Evolutionary conservation across 2,797 vertebrate species (phyloP), one percentile per base, ranked within the genome.

Genomic region (Melanotaenia trifasciata): DNA sequence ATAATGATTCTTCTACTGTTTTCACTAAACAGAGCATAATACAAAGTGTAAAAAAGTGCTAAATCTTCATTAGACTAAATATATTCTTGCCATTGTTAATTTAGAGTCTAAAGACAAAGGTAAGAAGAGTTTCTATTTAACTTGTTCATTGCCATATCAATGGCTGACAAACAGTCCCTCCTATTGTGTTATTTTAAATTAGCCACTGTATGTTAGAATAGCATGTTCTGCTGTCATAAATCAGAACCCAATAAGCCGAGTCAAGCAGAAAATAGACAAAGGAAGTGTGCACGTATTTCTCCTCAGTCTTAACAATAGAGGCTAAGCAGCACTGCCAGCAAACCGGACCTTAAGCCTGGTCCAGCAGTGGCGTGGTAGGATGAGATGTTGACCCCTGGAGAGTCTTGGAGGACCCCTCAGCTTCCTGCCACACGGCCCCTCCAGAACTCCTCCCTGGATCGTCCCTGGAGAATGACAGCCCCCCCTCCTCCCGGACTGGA

Each of bases 251-350:
- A 89, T 88, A 86, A 92, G 84, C 73, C 79, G 75, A 81, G 78
- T 67, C 73, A 47, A 53, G 74, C 78, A 86, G 84, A 92, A 94
- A 93, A 93, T 89, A 93, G 88, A 91, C 80, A 75, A 58, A 91
- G 92, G 92, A 93, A 92, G 87, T 83, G 58, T 79, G 85, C 5
- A 14, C 70, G 56, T 75, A 33, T 83, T 88, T 89, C 79, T 89
- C 70, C 81, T 80, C 60, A 16, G 1, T 70, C 78, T 53, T 71
- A 93, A 95, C 95, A 95, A 95, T 95, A 77, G 90, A 75, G 38
- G 64, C 72, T 67, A 67, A 74, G 72, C 14, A 40, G 62, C 58
- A 30, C n/a, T n/a, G 72, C 78, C 76, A 38, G 66, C 59, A 57
- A 64, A 89, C 78, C 72, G 73, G 87, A 90, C 82, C 78, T 74